These are phyloP conservation scores for Desoria tigrina DNA, from an alignment of 2,888 invertebrate species.

Conservation along the genomic window DNA sequence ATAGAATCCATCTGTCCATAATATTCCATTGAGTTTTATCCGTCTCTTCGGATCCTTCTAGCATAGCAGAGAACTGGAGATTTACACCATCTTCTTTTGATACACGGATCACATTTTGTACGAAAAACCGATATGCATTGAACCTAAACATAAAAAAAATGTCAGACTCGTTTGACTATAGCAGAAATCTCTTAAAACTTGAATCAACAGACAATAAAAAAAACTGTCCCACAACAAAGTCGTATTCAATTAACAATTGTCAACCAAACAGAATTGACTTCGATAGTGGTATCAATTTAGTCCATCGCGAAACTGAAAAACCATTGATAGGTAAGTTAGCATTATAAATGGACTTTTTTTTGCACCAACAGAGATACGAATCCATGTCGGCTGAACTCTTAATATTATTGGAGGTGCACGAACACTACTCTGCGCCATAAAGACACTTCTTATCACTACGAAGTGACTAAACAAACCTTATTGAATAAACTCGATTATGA, in stretches of 20 bases:
- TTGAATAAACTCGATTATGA: too few species aligned
- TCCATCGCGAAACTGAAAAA: constrained; percentile 44
- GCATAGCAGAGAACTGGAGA: constrained; percentile 39
- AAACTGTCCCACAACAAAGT: too few species aligned
- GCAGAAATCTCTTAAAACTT: too few species aligned
- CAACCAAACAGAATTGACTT: neutral
- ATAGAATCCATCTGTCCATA: constrained; percentile 97
- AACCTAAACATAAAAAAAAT: constrained; percentile 59
- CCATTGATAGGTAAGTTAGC: constrained; percentile 26
- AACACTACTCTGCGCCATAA: too few species aligned
- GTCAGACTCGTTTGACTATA: neutral
- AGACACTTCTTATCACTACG: too few species aligned
- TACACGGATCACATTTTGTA: constrained; percentile 75
- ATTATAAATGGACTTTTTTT: constrained; percentile 47
- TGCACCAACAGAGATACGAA: too few species aligned
- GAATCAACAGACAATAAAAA: too few species aligned
- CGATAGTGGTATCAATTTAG: constrained; percentile 29
- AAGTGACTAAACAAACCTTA: too few species aligned
- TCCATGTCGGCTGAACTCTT: too few species aligned
- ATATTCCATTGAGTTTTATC: constrained; percentile 64
- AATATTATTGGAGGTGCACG: too few species aligned
- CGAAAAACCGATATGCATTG: constrained; percentile 86
- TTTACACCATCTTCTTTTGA: constrained; percentile 37
- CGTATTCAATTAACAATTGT: too few species aligned
- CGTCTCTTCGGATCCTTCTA: constrained; percentile 27